Evolutionary conservation across 1,140 invertebrate species (phyloP), one percentile per base, ranked within the genome.

Genomic region (Yoshiicerus persimilis): DNA sequence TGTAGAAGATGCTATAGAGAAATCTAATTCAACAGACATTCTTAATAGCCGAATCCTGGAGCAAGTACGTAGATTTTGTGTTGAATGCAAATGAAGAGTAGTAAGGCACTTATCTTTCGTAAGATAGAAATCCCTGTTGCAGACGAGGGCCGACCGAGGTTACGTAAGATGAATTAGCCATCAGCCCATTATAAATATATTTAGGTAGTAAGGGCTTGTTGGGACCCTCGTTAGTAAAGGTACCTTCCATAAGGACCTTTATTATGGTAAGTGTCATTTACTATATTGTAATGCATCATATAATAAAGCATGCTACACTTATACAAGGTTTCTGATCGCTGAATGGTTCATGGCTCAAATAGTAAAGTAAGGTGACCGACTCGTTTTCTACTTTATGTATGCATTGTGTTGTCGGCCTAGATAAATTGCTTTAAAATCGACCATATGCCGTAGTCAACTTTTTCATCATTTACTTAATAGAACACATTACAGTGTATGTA

Each of bases 361-460:
- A 56, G 47, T 56, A 56, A 56, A 56, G n/a, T 56, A 56, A 56
- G 47, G 47, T 56, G 47, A 56, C 47, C 47, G 47, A 56, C 47
- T 56, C 64, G 64, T 66, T 66, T 66, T 66, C 66, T 70, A 70
- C 23, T 56, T 56, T 56, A 56, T 56, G 64, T 10, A 11, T 25
- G 25, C 20, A 80, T 80, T 80, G 27, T 80, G 75, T 80, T 80
- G 75, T 80, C 75, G 75, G 75, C 32, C 75, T 80, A 80, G 75
- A 80, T 80, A 80, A 80, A 80, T 80, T 80, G 75, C 75, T 80
- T 80, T 80, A 80, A 80, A 80, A 80, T 80, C 75, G 75, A 80
- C 75, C 75, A 80, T 36, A 80, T 80, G 75, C 32, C 30, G 32
- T 36, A 80, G 30, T 34, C 8, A 80, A 38, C 30, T 80, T 80